These are phyloP conservation scores for Prochilodus magdalenae DNA, from an alignment of 2,113 vertebrate genomes.

Conservation along the genomic window DNA sequence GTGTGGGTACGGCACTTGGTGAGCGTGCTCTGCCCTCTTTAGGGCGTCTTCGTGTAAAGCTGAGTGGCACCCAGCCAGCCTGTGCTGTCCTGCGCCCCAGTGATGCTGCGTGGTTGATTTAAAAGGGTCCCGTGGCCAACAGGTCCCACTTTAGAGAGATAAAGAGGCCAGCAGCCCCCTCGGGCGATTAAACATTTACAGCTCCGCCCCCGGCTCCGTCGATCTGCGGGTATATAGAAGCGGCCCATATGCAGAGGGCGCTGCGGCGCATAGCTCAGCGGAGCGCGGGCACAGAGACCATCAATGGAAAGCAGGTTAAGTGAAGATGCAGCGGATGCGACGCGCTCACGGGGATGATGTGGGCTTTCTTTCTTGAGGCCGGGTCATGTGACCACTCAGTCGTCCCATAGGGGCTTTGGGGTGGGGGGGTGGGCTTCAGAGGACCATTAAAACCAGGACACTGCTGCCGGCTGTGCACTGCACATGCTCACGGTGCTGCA, in stretches of 20 bases:
- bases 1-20: no score
- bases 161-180: neutral
- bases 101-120: neutral
- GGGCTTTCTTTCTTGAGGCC: neutral
- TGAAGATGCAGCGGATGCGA: neutral
- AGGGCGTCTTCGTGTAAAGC: neutral
- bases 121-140: neutral
- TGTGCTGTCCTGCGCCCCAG: neutral
- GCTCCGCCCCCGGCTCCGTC: neutral
- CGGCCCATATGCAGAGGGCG: neutral
- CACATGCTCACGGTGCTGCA: neutral
- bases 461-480: neutral
- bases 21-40: no score
- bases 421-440: neutral
- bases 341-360: neutral
- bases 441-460: slow-evolving; percentile 14
- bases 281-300: neutral
- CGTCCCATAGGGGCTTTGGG: neutral
- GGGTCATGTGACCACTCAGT: slow-evolving; percentile 15
- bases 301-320: neutral
- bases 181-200: slow-evolving; percentile 32
- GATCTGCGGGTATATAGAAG: neutral
- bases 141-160: slow-evolving; percentile 1
- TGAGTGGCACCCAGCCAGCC: neutral
- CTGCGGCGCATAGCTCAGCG: neutral